Evolutionary conservation across 2,888 invertebrate species (phyloP).

Genomic region (Agonopterix alstromeriana): DNA sequence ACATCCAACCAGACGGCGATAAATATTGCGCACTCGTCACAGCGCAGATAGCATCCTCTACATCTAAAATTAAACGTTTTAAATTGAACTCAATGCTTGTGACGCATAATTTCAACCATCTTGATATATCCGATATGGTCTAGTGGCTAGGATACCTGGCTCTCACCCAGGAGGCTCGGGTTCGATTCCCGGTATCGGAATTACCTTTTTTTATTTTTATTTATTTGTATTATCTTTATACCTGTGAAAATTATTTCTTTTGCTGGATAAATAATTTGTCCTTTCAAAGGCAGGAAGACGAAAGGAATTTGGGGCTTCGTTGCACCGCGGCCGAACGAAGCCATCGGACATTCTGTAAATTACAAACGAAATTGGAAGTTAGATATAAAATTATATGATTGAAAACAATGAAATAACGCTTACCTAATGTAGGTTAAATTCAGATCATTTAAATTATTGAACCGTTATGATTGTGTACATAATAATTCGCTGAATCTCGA

Average conservation of each 20-base stretch:
- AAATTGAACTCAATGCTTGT: neutral
- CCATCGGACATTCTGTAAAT: slow-evolving; percentile 80
- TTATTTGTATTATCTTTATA: neutral
- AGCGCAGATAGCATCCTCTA: slow-evolving; percentile 87
- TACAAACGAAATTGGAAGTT: slow-evolving; percentile 5
- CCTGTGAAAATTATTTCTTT: slow-evolving; percentile 91
- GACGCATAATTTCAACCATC: slow-evolving; percentile 3
- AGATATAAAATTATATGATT: no score
- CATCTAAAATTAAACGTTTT: slow-evolving; percentile 50
- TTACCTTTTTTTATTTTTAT: slow-evolving; percentile 19
- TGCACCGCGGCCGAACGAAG: slow-evolving; percentile 82
- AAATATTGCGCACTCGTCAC: slow-evolving; percentile 91
- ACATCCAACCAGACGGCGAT: slow-evolving; percentile 87
- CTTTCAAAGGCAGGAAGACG: slow-evolving; percentile 88
- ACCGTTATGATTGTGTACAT: no score
- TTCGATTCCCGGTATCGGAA: slow-evolving; percentile 77
- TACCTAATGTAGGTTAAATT: no score
- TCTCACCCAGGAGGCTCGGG: slow-evolving; percentile 79
- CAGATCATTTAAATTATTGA: no score
- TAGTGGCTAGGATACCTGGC: slow-evolving; percentile 80
- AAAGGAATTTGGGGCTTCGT: slow-evolving; percentile 86
- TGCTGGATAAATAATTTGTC: slow-evolving; percentile 92
- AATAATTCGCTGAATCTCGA: no score
- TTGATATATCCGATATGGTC: slow-evolving; percentile 72
- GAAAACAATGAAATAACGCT: no score